These are phyloP conservation scores for Hemicentrotus pulcherrimus DNA, from an alignment of 35 echinoderm and acorn worm species.

Conservation along the genomic window DNA sequence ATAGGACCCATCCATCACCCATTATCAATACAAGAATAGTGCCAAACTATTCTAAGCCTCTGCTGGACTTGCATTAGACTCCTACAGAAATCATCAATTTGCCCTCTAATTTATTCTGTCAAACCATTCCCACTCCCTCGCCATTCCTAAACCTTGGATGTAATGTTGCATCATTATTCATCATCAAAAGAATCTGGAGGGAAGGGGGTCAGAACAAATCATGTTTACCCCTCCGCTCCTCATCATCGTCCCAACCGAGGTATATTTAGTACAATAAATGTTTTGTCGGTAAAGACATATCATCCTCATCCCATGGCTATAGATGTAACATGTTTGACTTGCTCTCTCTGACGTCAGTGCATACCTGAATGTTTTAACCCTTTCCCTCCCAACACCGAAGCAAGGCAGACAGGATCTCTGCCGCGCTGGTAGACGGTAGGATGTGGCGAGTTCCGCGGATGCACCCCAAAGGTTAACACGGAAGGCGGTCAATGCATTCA, in stretches of 20 bases:
- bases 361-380: background rate
- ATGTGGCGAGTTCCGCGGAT: background rate
- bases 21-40: too few species aligned
- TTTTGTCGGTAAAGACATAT: background rate
- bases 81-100: too few species aligned
- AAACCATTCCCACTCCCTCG: too few species aligned
- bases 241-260: background rate
- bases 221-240: background rate
- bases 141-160: background rate
- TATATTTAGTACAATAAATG: constrained; percentile 20
- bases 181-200: background rate
- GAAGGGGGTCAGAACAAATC: background rate
- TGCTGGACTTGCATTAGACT: too few species aligned
- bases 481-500: background rate
- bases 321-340: background rate
- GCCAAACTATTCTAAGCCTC: too few species aligned
- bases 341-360: background rate
- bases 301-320: background rate
- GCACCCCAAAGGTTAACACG: background rate
- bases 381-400: background rate
- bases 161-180: background rate
- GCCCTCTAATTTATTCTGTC: too few species aligned
- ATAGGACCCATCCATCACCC: too few species aligned
- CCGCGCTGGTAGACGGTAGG: background rate
- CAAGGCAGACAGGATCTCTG: background rate